Base-by-base conservation (phyloP, 2,113 vertebrate species). In the Rana temporaria region DNA sequence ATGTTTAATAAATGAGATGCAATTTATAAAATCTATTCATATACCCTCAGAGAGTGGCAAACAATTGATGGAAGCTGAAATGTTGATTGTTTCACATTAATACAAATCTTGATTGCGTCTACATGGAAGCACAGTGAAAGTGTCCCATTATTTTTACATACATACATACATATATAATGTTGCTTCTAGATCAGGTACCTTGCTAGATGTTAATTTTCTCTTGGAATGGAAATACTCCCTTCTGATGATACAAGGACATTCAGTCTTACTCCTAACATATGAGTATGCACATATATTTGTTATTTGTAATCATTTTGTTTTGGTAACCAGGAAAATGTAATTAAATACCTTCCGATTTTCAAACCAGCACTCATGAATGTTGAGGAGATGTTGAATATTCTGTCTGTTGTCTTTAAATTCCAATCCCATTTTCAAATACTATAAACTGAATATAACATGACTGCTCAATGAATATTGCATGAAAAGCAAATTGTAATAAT, bases 191-290 rank as follows among this genome's bases (percentile, higher is more conserved):
- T 24, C 11, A 56, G 17, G 17, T 20, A 34, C 19, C 70, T 34
- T 73, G 53, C 70, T 59, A 34, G 26, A 73, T 59, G 55, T 59
- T 59, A n/a, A 73, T 73, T 73, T 73, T 55, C 30, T 74, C n/a
- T 19, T 12, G 56, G 30, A 38, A 60, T n/a, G 3, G 20, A 62
- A 62, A 22, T 62, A 11, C 6, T 16, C 59, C 3, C 4, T 62
- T 62, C 59, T 62, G 59, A 60, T 20, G n/a, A 62, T 9, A 22
- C 20, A 22, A 62, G 59, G 9, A 7, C 20, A 11, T 22, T 8
- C 12, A 62, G 59, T 16, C 20, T 19, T 26, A 56, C 32, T 32
- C 18, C 70, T 73, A 73, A 32, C 53, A 73, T 42, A 76, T 48
- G 60, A 38, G 20, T 76, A 76, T 63, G 59, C 34, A 42, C 56